Base-by-base conservation (phyloP, 2,888 invertebrate species). In the Lithophane semibrunnea region DNA sequence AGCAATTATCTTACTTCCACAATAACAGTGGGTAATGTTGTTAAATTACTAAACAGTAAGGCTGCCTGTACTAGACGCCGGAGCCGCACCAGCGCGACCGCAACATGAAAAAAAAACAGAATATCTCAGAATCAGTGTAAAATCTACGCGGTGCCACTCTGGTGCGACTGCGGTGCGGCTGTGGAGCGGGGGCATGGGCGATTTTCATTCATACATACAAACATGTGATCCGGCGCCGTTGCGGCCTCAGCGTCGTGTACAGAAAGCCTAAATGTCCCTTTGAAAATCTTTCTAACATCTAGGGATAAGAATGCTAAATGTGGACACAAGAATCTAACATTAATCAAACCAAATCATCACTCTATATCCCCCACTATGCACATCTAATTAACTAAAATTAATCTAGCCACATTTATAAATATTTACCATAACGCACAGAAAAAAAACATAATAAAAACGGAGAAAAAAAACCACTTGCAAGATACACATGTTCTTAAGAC, bases 341-440 rank as follows among this genome's bases (percentile, higher is more conserved):
- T 64, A 73, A 54, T 69, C 47, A 78, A 73, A 70, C 75, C 72
- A 84, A 70, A 64, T 83, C 82, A 61, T 71, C 79, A 60, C 68
- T 21, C 12, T 16, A n/a, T 60, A 84, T 54, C 84, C 84, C 86
- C 84, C 84, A 72, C 84, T 71, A 68, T 42, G 42, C 37, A 5
- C 24, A 78, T 49, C 87, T 86, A 84, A 86, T 84, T 84, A 86
- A 79, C 84, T 13, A 67, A 83, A 75, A 83, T 83, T 83, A 86
- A 73, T 75, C 74, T 77, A 78, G 76, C 66, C 64, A 44, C 63
- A 42, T 69, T 73, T 49, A 82, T 60, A 78, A 88, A 83, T 64
- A 78, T 83, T 52, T 49, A 73, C 47, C 42, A 65, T 21, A 67
- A 44, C 13, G 16, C 1, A 18, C 4, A 54, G 12, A 47, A 37